Percentiles rank a stretch among this genome's conserved stretches.
Evolutionary conservation across 2,888 invertebrate species (phyloP).

Genomic region (Agriotes lineatus): DNA sequence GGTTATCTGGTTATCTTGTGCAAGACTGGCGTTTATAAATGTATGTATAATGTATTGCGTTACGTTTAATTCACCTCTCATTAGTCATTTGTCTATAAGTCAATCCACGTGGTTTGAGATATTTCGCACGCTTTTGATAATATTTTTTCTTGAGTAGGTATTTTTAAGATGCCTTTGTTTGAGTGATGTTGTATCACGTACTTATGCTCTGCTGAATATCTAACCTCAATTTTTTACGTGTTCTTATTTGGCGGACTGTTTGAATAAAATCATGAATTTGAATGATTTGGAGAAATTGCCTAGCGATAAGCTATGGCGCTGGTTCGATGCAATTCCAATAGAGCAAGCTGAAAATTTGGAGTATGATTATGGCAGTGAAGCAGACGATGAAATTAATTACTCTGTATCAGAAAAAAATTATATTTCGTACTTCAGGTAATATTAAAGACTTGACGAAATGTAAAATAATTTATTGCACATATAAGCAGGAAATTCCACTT

Average conservation of each 20-base stretch:
- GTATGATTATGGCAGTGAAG: not conserved
- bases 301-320: not conserved
- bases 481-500: too few species aligned
- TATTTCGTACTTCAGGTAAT: too few species aligned
- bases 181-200: not conserved
- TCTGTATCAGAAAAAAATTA: not conserved
- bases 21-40: too few species aligned
- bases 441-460: too few species aligned
- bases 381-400: not conserved
- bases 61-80: too few species aligned
- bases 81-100: too few species aligned
- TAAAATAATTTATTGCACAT: too few species aligned
- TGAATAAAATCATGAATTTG: not conserved
- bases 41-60: too few species aligned
- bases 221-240: not conserved
- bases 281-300: not conserved
- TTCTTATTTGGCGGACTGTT: not conserved
- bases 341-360: not conserved
- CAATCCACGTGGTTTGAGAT: too few species aligned
- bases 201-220: not conserved
- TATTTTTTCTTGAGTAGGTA: too few species aligned
- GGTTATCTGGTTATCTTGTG: too few species aligned
- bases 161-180: not conserved
- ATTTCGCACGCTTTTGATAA: too few species aligned
- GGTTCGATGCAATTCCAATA: not conserved